These are phyloP conservation scores for Pyrocoelia pectoralis DNA, from an alignment of 2,888 invertebrate species.

Conservation along the genomic window DNA sequence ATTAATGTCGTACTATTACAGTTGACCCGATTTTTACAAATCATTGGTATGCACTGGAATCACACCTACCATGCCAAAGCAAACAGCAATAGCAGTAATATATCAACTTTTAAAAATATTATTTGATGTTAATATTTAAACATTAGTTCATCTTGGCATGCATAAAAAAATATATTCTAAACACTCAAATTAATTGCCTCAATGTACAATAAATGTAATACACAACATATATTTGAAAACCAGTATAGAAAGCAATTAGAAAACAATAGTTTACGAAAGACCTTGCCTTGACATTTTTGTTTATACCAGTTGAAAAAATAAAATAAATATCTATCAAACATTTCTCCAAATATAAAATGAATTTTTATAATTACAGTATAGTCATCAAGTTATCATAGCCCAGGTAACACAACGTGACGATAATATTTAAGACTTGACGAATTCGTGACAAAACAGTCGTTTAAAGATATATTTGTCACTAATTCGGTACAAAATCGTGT, in stretches of 20 bases:
- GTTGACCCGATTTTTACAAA: not conserved
- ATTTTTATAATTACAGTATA: no score
- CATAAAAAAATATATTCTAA: not conserved
- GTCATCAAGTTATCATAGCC: no score
- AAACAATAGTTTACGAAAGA: no score
- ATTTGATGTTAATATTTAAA: not conserved
- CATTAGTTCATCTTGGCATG: not conserved
- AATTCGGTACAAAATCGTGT: no score
- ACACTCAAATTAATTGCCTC: not conserved
- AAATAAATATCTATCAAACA: no score
- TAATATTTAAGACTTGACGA: no score
- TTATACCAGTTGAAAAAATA: no score
- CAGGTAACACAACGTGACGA: no score
- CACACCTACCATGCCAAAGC: constrained; percentile 46
- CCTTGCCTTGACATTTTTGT: no score
- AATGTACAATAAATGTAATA: constrained; percentile 7
- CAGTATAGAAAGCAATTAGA: not conserved
- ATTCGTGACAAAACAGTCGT: no score
- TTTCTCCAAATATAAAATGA: no score
- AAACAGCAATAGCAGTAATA: constrained; percentile 51
- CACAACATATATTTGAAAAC: not conserved
- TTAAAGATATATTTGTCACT: no score
- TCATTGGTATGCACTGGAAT: constrained; percentile 30
- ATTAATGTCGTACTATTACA: constrained; percentile 4
- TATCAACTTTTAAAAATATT: constrained; percentile 16